These are phyloP conservation scores for Gymnocypris eckloni DNA, from an alignment of 2,797 vertebrate species.

Conservation along the genomic window DNA sequence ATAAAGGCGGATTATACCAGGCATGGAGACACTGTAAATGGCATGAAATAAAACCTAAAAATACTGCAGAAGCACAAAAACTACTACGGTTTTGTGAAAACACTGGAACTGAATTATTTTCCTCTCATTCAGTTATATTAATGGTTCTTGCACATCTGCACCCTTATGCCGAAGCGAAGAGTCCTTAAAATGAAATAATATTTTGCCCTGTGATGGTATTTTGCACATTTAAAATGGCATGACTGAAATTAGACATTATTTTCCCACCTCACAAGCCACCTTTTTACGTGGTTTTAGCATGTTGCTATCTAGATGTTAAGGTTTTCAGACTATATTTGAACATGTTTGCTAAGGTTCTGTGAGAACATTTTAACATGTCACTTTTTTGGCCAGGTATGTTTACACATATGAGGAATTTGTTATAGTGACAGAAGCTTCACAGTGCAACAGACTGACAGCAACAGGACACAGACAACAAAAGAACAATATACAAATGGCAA, in stretches of 20 bases:
- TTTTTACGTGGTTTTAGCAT: neutral
- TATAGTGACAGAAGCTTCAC: too few species aligned
- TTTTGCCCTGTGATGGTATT: neutral
- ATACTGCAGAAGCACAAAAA: conserved; percentile 52
- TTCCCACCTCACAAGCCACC: neutral
- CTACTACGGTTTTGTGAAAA: conserved; percentile 16
- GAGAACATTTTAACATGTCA: neutral
- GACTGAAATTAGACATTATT: neutral
- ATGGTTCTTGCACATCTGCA: neutral
- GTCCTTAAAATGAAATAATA: neutral
- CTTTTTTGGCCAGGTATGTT: too few species aligned
- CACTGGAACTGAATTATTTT: neutral
- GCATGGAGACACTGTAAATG: conserved; percentile 58
- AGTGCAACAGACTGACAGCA: too few species aligned
- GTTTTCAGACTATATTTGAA: neutral
- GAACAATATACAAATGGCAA: too few species aligned
- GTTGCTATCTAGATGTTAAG: neutral
- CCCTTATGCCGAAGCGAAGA: neutral
- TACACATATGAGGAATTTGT: too few species aligned
- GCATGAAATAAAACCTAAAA: conserved; percentile 55
- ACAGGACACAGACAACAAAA: too few species aligned
- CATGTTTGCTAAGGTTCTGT: neutral
- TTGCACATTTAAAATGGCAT: neutral
- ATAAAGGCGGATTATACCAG: conserved; percentile 58
- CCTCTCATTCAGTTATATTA: neutral